Percentiles rank a stretch among this genome's conserved stretches.
These are phyloP conservation scores for Tenualosa thibaudeaui DNA, from an alignment of 2,797 vertebrate genomes.

Conservation along the genomic window DNA sequence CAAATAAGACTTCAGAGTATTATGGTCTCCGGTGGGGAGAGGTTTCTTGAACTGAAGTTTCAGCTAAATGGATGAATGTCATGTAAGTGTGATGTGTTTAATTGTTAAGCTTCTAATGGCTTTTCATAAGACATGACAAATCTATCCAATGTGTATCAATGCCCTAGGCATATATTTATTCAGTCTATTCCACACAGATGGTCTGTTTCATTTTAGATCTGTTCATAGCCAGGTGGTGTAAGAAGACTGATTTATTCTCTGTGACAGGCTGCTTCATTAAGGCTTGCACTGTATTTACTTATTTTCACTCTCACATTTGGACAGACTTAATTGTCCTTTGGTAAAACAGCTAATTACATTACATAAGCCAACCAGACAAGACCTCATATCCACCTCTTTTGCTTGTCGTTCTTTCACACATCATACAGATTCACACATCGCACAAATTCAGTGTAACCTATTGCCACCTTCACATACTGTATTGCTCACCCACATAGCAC, in stretches of 20 bases:
- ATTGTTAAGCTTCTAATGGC: too few relatives aligned
- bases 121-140: background rate
- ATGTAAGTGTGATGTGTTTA: too few relatives aligned
- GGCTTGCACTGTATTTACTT: background rate
- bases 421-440: too few relatives aligned
- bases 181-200: conserved; percentile 6
- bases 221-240: background rate
- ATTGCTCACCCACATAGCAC: too few relatives aligned
- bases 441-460: background rate
- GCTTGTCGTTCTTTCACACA: background rate
- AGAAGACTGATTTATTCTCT: conserved; percentile 43
- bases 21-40: too few relatives aligned
- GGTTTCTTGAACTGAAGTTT: too few relatives aligned
- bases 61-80: too few relatives aligned
- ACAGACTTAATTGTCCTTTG: background rate
- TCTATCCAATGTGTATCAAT: background rate
- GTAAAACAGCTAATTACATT: conserved; percentile 47
- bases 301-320: conserved; percentile 3
- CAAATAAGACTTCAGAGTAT: too few relatives aligned
- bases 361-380: background rate
- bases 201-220: background rate
- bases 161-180: background rate
- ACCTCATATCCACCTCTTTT: background rate
- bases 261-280: conserved; percentile 34
- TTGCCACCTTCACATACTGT: too few relatives aligned